Evolutionary conservation across 2,888 invertebrate genomes (phyloP).

Genomic region (Cheilosia vulpina): DNA sequence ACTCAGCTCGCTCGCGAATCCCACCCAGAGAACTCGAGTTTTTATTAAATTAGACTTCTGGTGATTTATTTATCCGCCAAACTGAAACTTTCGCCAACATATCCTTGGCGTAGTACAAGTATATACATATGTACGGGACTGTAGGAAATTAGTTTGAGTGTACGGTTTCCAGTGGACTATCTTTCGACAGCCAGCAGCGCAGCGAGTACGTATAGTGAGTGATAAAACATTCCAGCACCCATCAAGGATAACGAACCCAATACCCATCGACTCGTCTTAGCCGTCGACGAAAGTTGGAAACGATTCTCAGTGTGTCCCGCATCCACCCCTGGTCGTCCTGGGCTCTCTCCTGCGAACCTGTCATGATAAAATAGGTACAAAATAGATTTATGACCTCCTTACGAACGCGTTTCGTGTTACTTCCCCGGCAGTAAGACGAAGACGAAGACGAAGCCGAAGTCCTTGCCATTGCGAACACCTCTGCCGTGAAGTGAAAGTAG

Average conservation of each 20-base stretch:
- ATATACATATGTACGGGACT: conserved; percentile 9
- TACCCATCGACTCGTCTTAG: conserved; percentile 41
- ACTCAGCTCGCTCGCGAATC: conserved; percentile 22
- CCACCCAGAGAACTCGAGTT: conserved; percentile 51
- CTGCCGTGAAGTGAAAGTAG: conserved; percentile 41
- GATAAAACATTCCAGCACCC: conserved; percentile 60
- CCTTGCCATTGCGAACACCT: conserved; percentile 59
- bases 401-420: conserved; percentile 44
- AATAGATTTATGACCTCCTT: conserved; percentile 67
- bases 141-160: conserved; percentile 28
- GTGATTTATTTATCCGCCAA: conserved; percentile 65
- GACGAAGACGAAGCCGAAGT: conserved; percentile 11
- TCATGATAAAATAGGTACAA: conserved; percentile 66
- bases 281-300: conserved; percentile 57
- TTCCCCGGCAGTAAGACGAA: conserved; percentile 20
- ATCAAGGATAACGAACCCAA: conserved; percentile 61
- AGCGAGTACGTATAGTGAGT: conserved; percentile 21
- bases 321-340: conserved; percentile 2
- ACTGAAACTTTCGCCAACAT: conserved; percentile 52
- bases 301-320: conserved; percentile 40
- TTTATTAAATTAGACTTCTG: conserved; percentile 71
- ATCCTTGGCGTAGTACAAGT: conserved; percentile 12
- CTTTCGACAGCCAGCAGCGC: conserved; percentile 27
- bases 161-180: conserved; percentile 44
- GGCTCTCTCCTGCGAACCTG: conserved; percentile 29